A percentile compares a stretch with the other conserved stretches of the same genome.
phyloP scores from a whole-genome alignment of 1,140 invertebrate species.

The Penaeus indicus region DNA sequence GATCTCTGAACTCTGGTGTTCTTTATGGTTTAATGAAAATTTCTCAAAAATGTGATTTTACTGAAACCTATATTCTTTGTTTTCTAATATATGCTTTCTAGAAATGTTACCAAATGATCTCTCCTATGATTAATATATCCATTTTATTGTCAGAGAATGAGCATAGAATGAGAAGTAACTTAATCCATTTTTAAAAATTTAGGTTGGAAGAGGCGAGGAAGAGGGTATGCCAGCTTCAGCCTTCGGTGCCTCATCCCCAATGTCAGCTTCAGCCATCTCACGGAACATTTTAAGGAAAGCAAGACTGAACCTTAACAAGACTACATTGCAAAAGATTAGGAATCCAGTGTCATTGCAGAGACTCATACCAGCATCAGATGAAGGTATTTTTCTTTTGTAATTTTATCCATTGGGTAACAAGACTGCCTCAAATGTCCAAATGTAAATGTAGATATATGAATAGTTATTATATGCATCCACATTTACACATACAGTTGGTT shows the following conservation, averaged over 20 bases:
- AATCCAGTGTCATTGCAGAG: constrained; percentile 65
- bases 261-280: constrained; percentile 48
- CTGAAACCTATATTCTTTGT: too few species aligned
- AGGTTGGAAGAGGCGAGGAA: constrained; percentile 44
- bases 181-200: neutral
- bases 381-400: constrained; percentile 35
- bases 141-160: too few species aligned
- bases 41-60: too few species aligned
- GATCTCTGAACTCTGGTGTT: neutral
- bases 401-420: neutral
- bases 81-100: too few species aligned
- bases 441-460: too few species aligned
- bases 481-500: too few species aligned
- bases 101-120: too few species aligned
- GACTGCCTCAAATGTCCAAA: too few species aligned
- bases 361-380: constrained; percentile 54
- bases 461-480: too few species aligned
- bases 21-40: neutral
- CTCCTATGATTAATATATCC: too few species aligned
- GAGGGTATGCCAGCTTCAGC: constrained; percentile 45
- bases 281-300: constrained; percentile 68
- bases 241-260: constrained; percentile 20
- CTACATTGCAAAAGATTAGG: constrained; percentile 67
- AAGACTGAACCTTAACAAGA: constrained; percentile 68
- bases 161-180: too few species aligned